Evolutionary conservation across 1,140 invertebrate species (phyloP).

Genomic region (Zophobas atratus): DNA sequence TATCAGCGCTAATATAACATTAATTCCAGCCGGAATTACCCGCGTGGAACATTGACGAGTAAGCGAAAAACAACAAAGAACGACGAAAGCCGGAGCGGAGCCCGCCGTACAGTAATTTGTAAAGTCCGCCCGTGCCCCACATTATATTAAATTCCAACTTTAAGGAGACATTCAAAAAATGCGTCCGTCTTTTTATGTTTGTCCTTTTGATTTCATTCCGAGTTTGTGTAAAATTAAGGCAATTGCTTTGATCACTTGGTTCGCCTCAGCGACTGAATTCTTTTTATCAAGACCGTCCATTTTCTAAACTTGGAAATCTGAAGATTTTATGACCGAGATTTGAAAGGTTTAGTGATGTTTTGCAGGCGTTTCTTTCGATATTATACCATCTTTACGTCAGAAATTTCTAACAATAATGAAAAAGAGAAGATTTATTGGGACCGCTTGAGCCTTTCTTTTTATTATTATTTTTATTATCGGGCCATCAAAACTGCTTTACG

Average conservation of each 20-base stretch:
- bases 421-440: conserved; percentile 15
- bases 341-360: conserved; percentile 1
- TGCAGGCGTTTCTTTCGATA: conserved; percentile 16
- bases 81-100: too few relatives aligned
- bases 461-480: conserved; percentile 24
- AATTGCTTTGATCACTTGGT: conserved; percentile 5
- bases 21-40: too few relatives aligned
- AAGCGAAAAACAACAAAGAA: not conserved
- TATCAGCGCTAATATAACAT: too few relatives aligned
- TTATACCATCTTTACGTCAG: conserved; percentile 4
- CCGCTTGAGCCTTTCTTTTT: conserved; percentile 1
- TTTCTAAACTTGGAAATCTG: conserved; percentile 8
- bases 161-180: conserved; percentile 7
- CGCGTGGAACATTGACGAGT: too few relatives aligned
- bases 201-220: not conserved
- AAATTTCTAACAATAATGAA: conserved; percentile 13
- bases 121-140: not conserved
- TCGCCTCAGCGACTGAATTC: conserved; percentile 4
- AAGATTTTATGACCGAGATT: conserved; percentile 2
- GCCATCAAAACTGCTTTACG: conserved; percentile 29
- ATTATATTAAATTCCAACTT: conserved; percentile 35
- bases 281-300: conserved; percentile 8
- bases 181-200: not conserved
- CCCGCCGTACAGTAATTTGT: not conserved
- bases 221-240: conserved; percentile 5